phyloP scores from a whole-genome alignment of 2,888 invertebrate species.

The Incurvaria masculella region DNA sequence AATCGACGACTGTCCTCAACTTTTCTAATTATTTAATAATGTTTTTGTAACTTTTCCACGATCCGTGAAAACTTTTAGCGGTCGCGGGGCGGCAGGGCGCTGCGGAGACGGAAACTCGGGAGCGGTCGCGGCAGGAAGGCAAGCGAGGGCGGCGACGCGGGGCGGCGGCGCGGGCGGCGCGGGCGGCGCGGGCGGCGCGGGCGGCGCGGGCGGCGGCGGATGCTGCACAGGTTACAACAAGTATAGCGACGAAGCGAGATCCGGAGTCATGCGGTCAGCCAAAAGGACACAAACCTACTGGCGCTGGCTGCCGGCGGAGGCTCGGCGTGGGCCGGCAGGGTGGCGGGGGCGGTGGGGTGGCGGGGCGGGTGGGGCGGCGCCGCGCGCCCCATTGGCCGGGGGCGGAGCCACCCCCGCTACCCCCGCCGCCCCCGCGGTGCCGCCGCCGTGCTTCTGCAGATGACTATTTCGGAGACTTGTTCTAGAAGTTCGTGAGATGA shows the following conservation, averaged over 20 bases:
- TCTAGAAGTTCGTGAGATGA: background rate
- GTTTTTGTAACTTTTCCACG: background rate
- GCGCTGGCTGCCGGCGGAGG: conserved; percentile 20
- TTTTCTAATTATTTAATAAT: background rate
- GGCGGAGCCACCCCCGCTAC: conserved; percentile 15
- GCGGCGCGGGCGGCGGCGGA: conserved; percentile 23
- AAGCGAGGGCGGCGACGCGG: conserved; percentile 19
- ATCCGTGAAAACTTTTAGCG: background rate
- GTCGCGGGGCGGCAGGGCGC: background rate
- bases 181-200: conserved; percentile 43
- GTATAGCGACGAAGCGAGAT: conserved; percentile 55
- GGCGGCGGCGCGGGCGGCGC: conserved; percentile 34
- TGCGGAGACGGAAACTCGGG: background rate
- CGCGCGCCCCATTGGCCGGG: conserved; percentile 35
- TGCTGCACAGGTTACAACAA: conserved; percentile 42
- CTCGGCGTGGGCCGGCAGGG: conserved; percentile 29
- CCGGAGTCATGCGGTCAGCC: conserved; percentile 60
- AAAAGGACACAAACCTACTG: conserved; percentile 57
- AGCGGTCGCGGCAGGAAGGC: background rate
- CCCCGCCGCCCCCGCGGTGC: conserved; percentile 31
- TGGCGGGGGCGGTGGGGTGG: conserved; percentile 35
- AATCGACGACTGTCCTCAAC: background rate
- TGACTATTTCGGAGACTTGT: background rate
- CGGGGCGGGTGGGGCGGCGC: conserved; percentile 49
- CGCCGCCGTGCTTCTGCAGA: conserved; percentile 20